phyloP scores from a whole-genome alignment of 37 sponge, comb jelly and placozoan species.

The Bolinopsis microptera region DNA sequence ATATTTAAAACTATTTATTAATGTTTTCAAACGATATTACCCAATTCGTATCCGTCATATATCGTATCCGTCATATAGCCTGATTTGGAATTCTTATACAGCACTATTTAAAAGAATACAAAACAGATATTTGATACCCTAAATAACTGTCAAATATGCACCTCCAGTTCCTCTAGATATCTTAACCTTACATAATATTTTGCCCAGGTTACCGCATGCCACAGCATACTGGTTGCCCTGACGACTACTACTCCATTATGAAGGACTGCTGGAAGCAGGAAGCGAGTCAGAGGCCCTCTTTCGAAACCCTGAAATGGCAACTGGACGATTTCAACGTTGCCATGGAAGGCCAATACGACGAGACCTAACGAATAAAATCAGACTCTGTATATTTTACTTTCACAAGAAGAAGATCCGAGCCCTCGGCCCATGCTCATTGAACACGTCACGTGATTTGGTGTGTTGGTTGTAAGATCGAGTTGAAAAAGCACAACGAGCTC shows the following conservation, averaged over 20 bases:
- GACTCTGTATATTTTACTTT: not conserved
- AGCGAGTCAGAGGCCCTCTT: not conserved
- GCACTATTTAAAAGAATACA: too few relatives aligned
- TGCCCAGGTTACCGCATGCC: conserved; percentile 58
- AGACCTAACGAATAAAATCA: conserved; percentile 14
- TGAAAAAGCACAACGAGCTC: not conserved
- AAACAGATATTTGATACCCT: too few relatives aligned
- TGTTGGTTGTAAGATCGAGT: not conserved
- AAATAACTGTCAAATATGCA: too few relatives aligned
- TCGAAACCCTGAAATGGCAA: conserved; percentile 64
- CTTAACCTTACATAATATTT: not conserved
- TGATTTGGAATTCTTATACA: too few relatives aligned
- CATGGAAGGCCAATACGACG: conserved; percentile 59
- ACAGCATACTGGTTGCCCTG: conserved; percentile 10
- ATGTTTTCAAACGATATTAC: not conserved
- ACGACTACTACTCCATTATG: conserved; percentile 61
- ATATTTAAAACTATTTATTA: not conserved
- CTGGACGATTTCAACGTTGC: conserved; percentile 59
- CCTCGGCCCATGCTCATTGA: not conserved
- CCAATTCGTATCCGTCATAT: not conserved
- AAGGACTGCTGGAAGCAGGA: conserved; percentile 62
- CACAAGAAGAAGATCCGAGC: not conserved
- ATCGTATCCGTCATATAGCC: too few relatives aligned
- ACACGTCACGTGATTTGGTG: not conserved
- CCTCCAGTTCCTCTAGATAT: too few relatives aligned